Percentiles rank a stretch among this genome's conserved stretches.
phyloP scores from a whole-genome alignment of 2,797 vertebrate genomes.

The Cuniculus paca region DNA sequence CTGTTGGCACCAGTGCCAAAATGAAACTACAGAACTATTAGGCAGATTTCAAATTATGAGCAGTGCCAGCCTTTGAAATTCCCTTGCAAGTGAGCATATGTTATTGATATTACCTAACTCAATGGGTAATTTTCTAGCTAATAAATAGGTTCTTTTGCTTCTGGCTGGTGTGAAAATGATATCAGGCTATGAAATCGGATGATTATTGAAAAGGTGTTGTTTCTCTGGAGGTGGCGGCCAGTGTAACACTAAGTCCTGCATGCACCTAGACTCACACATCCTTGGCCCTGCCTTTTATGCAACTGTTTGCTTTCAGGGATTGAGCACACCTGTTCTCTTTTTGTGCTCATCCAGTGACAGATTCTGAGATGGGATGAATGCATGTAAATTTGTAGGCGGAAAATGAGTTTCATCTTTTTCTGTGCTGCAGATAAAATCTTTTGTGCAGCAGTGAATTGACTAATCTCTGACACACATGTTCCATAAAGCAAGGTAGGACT shows the following conservation, averaged over 20 bases:
- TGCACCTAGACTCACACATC: neutral
- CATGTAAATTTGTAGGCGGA: neutral
- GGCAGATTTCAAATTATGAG: slow-evolving; percentile 33
- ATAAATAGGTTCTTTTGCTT: slow-evolving; percentile 5
- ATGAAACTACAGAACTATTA: slow-evolving; percentile 21
- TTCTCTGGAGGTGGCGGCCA: neutral
- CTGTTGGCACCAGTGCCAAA: neutral
- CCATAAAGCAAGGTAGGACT: neutral
- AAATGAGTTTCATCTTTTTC: neutral
- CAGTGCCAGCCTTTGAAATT: slow-evolving; percentile 30
- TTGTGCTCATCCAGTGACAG: slow-evolving; percentile 17
- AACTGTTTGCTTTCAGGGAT: slow-evolving; percentile 25
- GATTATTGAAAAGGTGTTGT: neutral
- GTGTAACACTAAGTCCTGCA: neutral
- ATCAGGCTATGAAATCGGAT: neutral
- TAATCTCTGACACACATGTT: neutral
- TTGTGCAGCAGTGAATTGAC: neutral
- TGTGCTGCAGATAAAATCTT: neutral
- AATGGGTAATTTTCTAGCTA: slow-evolving; percentile 2
- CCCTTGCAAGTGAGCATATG: neutral
- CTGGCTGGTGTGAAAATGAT: neutral
- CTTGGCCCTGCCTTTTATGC: neutral
- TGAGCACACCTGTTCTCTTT: neutral
- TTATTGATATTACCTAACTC: slow-evolving; percentile 1
- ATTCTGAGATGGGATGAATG: slow-evolving; percentile 25